Conservation (phyloP, 2,113 vertebrate species). For the Fukomys damarensis region DNA sequence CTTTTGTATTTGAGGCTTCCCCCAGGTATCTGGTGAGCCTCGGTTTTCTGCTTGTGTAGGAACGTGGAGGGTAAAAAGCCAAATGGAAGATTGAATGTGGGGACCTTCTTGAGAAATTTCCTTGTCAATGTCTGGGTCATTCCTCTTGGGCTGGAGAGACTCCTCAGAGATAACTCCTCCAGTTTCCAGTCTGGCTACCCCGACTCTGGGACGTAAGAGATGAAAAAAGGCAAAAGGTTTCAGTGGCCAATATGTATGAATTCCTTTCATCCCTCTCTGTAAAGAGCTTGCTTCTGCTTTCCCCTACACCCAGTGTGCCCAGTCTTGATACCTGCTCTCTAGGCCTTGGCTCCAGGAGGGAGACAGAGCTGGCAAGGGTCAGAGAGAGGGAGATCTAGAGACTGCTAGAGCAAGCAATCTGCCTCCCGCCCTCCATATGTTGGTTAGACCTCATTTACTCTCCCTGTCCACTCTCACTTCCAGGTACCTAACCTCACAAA, state of each 20-base stretch:
- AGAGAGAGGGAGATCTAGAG: not conserved
- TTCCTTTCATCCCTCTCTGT: not conserved
- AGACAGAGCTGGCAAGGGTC: not conserved
- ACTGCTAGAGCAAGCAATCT: not conserved
- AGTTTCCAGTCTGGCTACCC: not conserved
- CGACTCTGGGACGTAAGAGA: not conserved
- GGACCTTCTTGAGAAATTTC: not conserved
- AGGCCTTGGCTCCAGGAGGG: not conserved
- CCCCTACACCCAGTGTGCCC: not conserved
- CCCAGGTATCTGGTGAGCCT: not conserved
- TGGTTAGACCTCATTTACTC: not conserved
- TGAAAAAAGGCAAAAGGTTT: not conserved
- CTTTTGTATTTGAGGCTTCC: not conserved
- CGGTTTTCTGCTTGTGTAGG: not conserved
- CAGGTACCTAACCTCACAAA: not conserved
- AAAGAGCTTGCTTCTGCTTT: not conserved
- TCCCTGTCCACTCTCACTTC: not conserved
- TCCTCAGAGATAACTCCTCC: slow-evolving; percentile 24
- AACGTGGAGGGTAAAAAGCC: not conserved
- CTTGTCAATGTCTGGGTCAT: not conserved
- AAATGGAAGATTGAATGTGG: not conserved
- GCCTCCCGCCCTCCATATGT: not conserved
- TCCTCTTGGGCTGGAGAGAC: not conserved
- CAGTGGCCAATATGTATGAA: not conserved
- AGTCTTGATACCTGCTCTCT: not conserved